Evolutionary conservation across 1,140 invertebrate genomes (phyloP).

Genomic region (Ladona fulva): DNA sequence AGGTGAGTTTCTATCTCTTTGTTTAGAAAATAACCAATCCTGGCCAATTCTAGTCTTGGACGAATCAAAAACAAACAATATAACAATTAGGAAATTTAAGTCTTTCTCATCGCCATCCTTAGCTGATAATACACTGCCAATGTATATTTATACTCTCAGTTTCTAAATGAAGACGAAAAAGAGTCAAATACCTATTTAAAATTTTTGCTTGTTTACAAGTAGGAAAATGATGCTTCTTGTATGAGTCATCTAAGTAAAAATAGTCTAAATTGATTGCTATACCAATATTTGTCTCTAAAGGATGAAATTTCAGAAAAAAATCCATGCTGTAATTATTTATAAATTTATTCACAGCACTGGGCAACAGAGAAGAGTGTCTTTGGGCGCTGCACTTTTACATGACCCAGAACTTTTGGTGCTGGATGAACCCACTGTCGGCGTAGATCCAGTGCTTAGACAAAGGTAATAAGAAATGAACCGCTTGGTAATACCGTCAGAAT

Average conservation of each 20-base stretch:
- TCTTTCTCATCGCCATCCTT: too few species aligned
- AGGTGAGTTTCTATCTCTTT: constrained; percentile 33
- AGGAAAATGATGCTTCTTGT: too few species aligned
- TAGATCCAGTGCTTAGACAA: constrained; percentile 44
- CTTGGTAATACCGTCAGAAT: too few species aligned
- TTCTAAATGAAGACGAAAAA: neutral
- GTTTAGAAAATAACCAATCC: too few species aligned
- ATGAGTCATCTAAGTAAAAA: too few species aligned
- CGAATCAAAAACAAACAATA: too few species aligned
- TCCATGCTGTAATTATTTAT: neutral
- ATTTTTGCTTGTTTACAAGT: neutral
- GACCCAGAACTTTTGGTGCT: constrained; percentile 43
- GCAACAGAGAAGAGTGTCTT: constrained; percentile 35
- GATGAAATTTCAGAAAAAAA: neutral
- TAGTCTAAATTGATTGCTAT: too few species aligned
- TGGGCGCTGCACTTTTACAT: constrained; percentile 43
- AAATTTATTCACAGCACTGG: constrained; percentile 19
- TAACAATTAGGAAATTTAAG: too few species aligned
- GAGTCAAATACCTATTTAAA: neutral
- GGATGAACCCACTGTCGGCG: constrained; percentile 49
- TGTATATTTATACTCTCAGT: too few species aligned
- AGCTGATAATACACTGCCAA: too few species aligned
- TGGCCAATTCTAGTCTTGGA: too few species aligned
- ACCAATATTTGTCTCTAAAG: neutral
- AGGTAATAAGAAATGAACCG: too few species aligned